Percentiles rank a stretch among this genome's conserved stretches.
Conservation (phyloP, 2,888 invertebrate species). For the Halictus ligatus region DNA sequence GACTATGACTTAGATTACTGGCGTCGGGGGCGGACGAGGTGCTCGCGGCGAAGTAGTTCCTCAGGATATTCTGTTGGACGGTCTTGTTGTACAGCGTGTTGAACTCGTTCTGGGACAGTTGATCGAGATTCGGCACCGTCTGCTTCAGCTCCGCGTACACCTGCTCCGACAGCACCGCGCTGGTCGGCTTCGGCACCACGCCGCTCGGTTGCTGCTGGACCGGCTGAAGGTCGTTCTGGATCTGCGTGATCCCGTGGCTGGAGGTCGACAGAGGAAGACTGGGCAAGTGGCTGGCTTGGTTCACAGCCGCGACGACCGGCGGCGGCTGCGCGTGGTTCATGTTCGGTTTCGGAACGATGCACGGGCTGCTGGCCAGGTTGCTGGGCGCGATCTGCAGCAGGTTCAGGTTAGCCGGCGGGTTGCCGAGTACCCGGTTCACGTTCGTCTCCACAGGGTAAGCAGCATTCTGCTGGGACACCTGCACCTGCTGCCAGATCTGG, state of each 20-base stretch:
- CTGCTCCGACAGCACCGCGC: constrained; percentile 78
- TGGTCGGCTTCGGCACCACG: constrained; percentile 67
- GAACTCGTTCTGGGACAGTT: constrained; percentile 82
- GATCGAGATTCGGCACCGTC: constrained; percentile 81
- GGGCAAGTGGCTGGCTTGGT: constrained; percentile 48
- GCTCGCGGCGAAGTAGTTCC: constrained; percentile 78
- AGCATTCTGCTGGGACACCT: constrained; percentile 62
- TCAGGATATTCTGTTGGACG: constrained; percentile 82
- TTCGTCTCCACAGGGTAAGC: constrained; percentile 34
- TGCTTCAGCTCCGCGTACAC: constrained; percentile 82
- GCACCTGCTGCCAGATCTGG: constrained; percentile 80
- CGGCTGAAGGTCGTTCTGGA: constrained; percentile 76
- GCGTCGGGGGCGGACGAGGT: constrained; percentile 42
- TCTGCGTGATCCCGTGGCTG: constrained; percentile 68
- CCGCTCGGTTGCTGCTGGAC: constrained; percentile 19
- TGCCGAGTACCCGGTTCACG: constrained; percentile 4
- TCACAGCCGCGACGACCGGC: constrained; percentile 3
- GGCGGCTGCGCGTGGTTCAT: constrained; percentile 61
- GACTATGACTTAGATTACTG: constrained; percentile 55
- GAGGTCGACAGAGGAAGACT: constrained; percentile 39
- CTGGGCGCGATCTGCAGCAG: constrained; percentile 68
- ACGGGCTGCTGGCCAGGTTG: constrained; percentile 62
- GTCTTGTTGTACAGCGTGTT: constrained; percentile 83
- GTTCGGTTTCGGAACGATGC: constrained; percentile 50
- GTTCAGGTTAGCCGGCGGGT: constrained; percentile 53